Conservation (phyloP, 2,113 vertebrate species). For the Serilophus lunatus region DNA sequence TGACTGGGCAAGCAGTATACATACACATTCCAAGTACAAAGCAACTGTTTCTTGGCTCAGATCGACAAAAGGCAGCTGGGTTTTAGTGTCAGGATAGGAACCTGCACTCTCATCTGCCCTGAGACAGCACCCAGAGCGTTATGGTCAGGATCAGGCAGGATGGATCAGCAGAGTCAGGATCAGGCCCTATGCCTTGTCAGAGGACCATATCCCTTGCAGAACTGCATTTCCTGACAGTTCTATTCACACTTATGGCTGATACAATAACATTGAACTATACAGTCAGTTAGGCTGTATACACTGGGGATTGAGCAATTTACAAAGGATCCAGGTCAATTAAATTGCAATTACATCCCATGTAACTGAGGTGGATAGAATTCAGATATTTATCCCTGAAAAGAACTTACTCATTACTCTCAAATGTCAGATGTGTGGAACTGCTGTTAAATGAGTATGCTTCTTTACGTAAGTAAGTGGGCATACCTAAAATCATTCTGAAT, state of each 20-base stretch:
- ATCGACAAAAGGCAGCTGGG: not conserved
- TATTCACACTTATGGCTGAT: not conserved
- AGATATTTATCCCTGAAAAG: not conserved
- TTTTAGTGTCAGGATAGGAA: not conserved
- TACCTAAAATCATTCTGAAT: not conserved
- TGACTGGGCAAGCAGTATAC: not conserved
- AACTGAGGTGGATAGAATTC: not conserved
- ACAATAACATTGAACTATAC: not conserved
- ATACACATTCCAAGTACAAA: not conserved
- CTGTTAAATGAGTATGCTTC: not conserved
- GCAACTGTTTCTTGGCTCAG: not conserved
- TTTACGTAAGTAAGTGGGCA: not conserved
- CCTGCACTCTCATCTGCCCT: no score
- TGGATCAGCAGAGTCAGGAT: not conserved
- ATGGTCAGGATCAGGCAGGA: not conserved
- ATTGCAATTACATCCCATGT: not conserved
- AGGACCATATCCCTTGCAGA: not conserved
- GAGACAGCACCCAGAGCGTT: not conserved
- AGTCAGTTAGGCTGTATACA: not conserved
- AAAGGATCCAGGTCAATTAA: slow-evolving; percentile 10
- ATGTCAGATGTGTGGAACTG: not conserved
- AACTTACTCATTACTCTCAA: not conserved
- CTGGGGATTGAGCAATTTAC: not conserved
- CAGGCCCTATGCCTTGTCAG: rapidly evolving
- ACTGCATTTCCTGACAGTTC: not conserved